Evolutionary conservation across 2,113 vertebrate species (phyloP), one percentile per base, ranked within the genome.

Genomic region (Laterallus jamaicensis): DNA sequence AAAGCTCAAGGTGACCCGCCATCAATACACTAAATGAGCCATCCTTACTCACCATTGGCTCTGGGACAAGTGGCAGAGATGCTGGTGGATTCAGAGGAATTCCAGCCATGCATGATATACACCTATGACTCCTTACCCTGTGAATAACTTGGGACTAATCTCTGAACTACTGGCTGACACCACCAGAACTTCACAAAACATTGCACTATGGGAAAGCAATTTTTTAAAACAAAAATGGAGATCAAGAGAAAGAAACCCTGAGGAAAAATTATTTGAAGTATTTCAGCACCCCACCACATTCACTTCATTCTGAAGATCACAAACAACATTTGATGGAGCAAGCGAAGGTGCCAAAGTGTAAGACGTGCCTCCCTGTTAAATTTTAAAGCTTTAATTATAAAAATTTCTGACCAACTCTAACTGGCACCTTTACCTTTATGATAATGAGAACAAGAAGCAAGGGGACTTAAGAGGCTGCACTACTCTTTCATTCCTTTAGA

Each of bases 311-410:
- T 54, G 40, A 89, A 85, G 67, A 95, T 85, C 58, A 79, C 58
- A 91, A 79, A 73, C n/a, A 91, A 31, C 42, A 66, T 84, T 47
- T 82, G 44, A 82, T 35, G 28, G 78, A 92, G 44, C 44, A 79
- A 76, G 29, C n/a, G 78, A 66, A 86, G 42, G 35, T 56, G 39
- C 29, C 37, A 69, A 91, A 89, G 62, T 84, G 64, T 64, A 86
- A 93, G 90, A 69, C 5, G 29, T 8, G 2, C 29, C 58, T 69
- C 15, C 22, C 12, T 47, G 69, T 55, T 81, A 71, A 78, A 71
- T 86, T 93, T 78, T 81, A 75, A 87, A 87, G n/a, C 32, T 84
- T 89, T 90, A 82, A 90, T 88, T 83, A 55, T 29, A 74, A 92
- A 96, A 90, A 66, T 63, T 3, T 66, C 67, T 83, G 37, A 70